A percentile compares a stretch with the other conserved stretches of the same genome.
phyloP scores from a whole-genome alignment of 2,888 invertebrate species.

The Tetanocera ferruginea region DNA sequence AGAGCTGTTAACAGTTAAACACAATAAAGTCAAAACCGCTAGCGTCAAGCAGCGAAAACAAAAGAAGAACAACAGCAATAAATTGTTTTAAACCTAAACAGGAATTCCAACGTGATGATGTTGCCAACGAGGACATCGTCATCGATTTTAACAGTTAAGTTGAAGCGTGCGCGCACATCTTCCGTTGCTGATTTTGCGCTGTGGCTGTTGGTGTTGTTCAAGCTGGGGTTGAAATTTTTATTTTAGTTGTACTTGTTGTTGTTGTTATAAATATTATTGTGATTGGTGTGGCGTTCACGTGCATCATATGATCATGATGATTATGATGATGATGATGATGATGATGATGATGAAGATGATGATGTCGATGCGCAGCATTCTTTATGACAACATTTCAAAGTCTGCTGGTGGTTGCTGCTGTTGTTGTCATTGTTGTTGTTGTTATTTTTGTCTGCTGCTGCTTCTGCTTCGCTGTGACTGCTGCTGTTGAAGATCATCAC shows the following conservation, averaged over 20 bases:
- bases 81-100: background rate
- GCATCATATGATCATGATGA: background rate
- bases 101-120: slow-evolving; percentile 28
- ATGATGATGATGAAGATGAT: background rate
- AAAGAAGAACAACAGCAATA: background rate
- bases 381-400: slow-evolving; percentile 28
- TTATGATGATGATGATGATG: background rate
- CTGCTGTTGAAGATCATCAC: slow-evolving; percentile 27
- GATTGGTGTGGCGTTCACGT: slow-evolving; percentile 32
- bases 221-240: slow-evolving; percentile 35
- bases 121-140: slow-evolving; percentile 22
- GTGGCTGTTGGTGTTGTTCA: slow-evolving; percentile 7
- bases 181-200: slow-evolving; percentile 25
- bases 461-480: slow-evolving; percentile 2
- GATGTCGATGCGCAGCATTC: slow-evolving; percentile 10
- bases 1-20: background rate
- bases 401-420: background rate
- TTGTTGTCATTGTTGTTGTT: background rate
- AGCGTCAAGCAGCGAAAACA: background rate
- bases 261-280: background rate
- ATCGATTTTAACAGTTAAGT: slow-evolving; percentile 31
- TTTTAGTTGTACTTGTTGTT: slow-evolving; percentile 18
- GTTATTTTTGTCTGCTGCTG: background rate
- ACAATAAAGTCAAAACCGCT: background rate
- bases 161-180: slow-evolving; percentile 31